These are phyloP conservation scores for Drosophila ananassae DNA, from an alignment of 1,140 invertebrate species.

Conservation along the genomic window DNA sequence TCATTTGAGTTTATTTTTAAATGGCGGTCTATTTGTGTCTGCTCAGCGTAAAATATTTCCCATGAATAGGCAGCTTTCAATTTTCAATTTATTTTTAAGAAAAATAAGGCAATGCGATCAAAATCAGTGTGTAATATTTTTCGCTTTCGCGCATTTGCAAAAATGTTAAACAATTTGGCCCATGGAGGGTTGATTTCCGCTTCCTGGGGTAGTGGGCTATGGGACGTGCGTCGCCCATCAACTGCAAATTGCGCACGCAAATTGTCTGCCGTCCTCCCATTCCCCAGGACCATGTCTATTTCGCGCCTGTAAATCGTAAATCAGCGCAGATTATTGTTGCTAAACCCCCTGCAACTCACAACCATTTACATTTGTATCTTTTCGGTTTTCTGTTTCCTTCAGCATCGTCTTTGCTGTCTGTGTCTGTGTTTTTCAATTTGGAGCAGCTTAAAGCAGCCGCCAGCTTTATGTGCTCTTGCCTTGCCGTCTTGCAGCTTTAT, in stretches of 20 bases:
- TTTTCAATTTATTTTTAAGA: constrained; percentile 43
- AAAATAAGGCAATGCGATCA: constrained; percentile 35
- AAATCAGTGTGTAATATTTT: constrained; percentile 75
- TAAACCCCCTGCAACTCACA: constrained; percentile 31
- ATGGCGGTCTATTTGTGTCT: constrained; percentile 28
- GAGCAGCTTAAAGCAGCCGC: constrained; percentile 71
- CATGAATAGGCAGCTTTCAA: constrained; percentile 26
- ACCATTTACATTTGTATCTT: constrained; percentile 77
- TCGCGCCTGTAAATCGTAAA: constrained; percentile 81
- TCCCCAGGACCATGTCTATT: constrained; percentile 65
- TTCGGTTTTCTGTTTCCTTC: constrained; percentile 21
- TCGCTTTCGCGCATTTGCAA: constrained; percentile 31
- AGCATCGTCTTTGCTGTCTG: too few species aligned
- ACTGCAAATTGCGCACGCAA: constrained; percentile 78
- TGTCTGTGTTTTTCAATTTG: constrained; percentile 74
- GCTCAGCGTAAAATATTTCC: constrained; percentile 49
- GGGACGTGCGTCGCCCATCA: constrained; percentile 65
- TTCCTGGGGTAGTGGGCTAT: neutral
- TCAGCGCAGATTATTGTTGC: constrained; percentile 78
- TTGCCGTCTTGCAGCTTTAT: constrained; percentile 55
- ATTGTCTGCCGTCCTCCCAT: constrained; percentile 58
- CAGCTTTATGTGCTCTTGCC: constrained; percentile 7
- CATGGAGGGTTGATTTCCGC: constrained; percentile 3
- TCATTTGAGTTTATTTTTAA: constrained; percentile 29
- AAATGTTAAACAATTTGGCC: constrained; percentile 53